These are phyloP conservation scores for Apodemus speciosus DNA, from an alignment of 2,113 vertebrate genomes.

Conservation along the genomic window DNA sequence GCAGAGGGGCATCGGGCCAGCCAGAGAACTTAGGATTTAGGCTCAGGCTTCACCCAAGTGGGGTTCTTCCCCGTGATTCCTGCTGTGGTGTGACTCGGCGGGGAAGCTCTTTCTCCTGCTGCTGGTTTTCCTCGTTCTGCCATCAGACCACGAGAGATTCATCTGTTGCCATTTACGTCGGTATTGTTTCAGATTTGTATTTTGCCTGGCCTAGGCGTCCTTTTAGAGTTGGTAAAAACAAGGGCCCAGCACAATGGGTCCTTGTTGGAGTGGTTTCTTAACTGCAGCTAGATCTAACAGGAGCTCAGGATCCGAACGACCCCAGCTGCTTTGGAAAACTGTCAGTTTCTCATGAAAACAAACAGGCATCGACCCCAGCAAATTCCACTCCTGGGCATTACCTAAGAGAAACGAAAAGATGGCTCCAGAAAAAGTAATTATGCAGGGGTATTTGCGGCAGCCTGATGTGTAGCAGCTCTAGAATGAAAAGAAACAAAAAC, in stretches of 20 bases:
- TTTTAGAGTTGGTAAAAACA: slow-evolving; percentile 39
- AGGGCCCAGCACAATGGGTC: neutral
- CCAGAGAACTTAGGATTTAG: slow-evolving; percentile 70
- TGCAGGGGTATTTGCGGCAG: slow-evolving; percentile 8
- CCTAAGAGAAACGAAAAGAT: slow-evolving; percentile 26
- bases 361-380: neutral
- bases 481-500: neutral
- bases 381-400: slow-evolving; percentile 3
- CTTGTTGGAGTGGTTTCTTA: slow-evolving; percentile 18
- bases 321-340: slow-evolving; percentile 3
- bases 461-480: neutral
- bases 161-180: slow-evolving; percentile 60
- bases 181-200: slow-evolving; percentile 21
- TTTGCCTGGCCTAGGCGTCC: slow-evolving; percentile 29
- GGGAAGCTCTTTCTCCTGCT: slow-evolving; percentile 53
- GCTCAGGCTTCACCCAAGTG: slow-evolving; percentile 14
- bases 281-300: neutral
- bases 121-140: slow-evolving; percentile 48
- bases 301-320: slow-evolving; percentile 31
- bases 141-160: slow-evolving; percentile 54
- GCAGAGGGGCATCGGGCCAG: slow-evolving; percentile 55
- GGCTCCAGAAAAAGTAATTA: slow-evolving; percentile 22
- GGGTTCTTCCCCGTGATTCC: slow-evolving; percentile 60
- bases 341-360: slow-evolving; percentile 48
- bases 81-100: slow-evolving; percentile 68